Conservation (phyloP, 1,140 invertebrate genomes). For the Oscheius sp. region DNA sequence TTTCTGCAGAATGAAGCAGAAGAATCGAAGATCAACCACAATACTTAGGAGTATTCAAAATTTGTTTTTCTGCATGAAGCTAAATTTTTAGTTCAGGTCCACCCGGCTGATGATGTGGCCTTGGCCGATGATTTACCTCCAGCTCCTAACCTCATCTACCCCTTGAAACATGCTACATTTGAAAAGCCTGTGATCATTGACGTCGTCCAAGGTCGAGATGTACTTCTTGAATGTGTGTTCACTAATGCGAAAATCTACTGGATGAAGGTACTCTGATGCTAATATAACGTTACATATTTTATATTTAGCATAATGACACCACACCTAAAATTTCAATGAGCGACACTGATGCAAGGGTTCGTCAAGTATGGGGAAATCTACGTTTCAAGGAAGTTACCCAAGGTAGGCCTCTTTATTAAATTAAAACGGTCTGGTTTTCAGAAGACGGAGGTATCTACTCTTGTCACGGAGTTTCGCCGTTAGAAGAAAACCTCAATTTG, state of each 20-base stretch:
- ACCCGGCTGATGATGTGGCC: conserved; percentile 29
- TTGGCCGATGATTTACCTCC: conserved; percentile 15
- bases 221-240: conserved; percentile 49
- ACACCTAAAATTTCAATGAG: conserved; percentile 42
- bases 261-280: conserved; percentile 19
- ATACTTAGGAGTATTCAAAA: neutral
- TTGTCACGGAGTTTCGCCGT: conserved; percentile 41
- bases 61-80: neutral
- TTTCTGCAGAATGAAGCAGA: conserved; percentile 23
- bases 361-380: conserved; percentile 51
- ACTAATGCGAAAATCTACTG: conserved; percentile 39
- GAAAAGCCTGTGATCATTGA: conserved; percentile 40
- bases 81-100: conserved; percentile 4
- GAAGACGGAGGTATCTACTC: conserved; percentile 48
- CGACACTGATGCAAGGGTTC: conserved; percentile 47
- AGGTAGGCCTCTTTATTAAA: neutral
- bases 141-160: conserved; percentile 4
- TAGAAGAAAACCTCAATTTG: conserved; percentile 19
- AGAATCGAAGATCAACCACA: neutral
- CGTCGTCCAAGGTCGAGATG: conserved; percentile 47
- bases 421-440: neutral
- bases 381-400: conserved; percentile 40
- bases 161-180: conserved; percentile 11
- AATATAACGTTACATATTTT: neutral
- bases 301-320: conserved; percentile 34